These are phyloP conservation scores for Myotis pilosus DNA, from an alignment of 2,797 vertebrate species.

Conservation along the genomic window DNA sequence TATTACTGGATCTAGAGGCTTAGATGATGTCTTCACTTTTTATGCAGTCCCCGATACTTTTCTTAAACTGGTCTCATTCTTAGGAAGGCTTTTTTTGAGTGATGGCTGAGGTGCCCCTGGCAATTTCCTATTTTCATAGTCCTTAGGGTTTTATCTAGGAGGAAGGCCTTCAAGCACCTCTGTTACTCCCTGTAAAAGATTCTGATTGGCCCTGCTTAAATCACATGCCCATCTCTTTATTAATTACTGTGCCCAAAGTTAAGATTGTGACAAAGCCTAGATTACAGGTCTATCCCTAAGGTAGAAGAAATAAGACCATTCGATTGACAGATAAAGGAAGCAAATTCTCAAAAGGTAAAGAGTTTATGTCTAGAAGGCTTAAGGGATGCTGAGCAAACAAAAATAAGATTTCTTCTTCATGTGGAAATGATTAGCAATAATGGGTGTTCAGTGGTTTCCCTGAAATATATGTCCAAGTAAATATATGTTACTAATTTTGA, in stretches of 20 bases:
- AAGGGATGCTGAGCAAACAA: background rate
- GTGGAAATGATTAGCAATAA: background rate
- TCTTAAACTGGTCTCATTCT: background rate
- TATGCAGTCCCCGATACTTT: background rate
- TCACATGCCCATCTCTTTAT: background rate
- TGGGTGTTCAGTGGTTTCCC: background rate
- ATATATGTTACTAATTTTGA: slow-evolving; percentile 1
- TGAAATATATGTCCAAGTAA: background rate
- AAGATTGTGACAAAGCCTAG: background rate
- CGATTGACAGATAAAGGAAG: background rate
- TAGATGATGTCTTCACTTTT: background rate
- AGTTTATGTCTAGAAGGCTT: background rate
- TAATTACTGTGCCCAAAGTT: background rate
- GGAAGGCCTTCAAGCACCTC: background rate
- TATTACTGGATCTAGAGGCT: background rate
- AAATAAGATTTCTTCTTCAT: background rate
- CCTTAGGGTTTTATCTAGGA: background rate
- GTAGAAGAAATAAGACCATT: background rate
- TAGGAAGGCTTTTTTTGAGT: background rate
- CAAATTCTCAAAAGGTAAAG: background rate
- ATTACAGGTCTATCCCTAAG: background rate
- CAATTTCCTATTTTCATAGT: background rate
- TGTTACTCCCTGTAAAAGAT: background rate
- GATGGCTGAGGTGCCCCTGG: background rate
- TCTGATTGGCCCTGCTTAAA: background rate